Evolutionary conservation across 2,888 invertebrate species (phyloP).

Genomic region (Pecten maximus): DNA sequence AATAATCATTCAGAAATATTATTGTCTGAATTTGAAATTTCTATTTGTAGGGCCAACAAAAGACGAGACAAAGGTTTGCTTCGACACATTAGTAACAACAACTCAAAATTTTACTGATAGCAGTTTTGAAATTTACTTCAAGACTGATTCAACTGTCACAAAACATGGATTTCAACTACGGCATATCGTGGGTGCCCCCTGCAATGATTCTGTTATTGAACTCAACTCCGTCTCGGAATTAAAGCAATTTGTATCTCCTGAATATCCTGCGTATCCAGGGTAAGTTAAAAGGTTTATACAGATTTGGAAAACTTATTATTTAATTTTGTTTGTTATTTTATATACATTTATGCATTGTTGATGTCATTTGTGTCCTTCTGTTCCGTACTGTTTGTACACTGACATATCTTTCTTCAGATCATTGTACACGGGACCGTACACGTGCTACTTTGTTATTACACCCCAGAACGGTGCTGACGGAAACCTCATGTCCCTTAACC

Average conservation of each 20-base stretch:
- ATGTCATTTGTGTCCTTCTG: no score
- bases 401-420: background rate
- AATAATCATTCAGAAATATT: no score
- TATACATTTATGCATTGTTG: no score
- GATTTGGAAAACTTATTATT: no score
- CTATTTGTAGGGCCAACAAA: background rate
- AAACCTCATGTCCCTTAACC: background rate
- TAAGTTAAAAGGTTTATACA: background rate
- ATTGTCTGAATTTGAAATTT: no score
- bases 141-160: background rate
- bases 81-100: background rate
- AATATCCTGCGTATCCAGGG: background rate
- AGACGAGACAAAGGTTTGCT: background rate
- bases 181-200: background rate
- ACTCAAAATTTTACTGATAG: constrained; percentile 1
- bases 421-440: background rate
- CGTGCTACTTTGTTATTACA: background rate
- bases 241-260: background rate
- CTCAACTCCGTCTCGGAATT: background rate
- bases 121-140: background rate
- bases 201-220: background rate
- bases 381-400: no score
- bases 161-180: background rate
- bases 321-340: no score
- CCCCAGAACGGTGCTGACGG: background rate